Evolutionary conservation across 2,797 vertebrate species (phyloP), one percentile per base, ranked within the genome.

Genomic region (Coregonus suidteri): DNA sequence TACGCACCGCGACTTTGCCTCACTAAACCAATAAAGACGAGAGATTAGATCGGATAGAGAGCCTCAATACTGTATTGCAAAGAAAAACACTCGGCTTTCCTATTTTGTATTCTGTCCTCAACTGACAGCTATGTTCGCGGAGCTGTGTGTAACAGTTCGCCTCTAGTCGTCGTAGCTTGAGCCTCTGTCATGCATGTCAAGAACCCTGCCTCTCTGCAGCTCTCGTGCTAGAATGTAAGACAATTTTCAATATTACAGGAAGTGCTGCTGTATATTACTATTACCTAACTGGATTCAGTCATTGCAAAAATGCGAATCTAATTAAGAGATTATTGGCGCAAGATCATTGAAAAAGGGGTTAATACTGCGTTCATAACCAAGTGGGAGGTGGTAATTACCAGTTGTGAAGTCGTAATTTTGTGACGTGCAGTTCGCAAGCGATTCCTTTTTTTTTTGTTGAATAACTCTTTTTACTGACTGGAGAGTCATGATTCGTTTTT

Each of bases 311-410:
- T 47, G 41, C 9, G 71, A 71, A 82, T 85, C 84, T 83, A 86
- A 89, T 90, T 83, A 89, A 81, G 37, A 75, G 75, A 90, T 86
- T 86, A 85, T 88, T 89, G 92, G 88, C 85, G 86, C 81, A 84
- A 77, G 76, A 84, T 82, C 83, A 84, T 65, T 65, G 87, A 78
- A 47, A 47, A 47, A 1, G 41, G 41, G 41, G 41, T 47, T 47
- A 47, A 47, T 20, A 54, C 31, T 37, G 83, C 89, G 41, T 47
- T 47, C 41, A 47, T 47, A 13, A 13, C 41, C 41, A 47, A 47
- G 9, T 47, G 41, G 41, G 9, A 47, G 9, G 41, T 47, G 41
- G 41, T 47, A 47, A 47, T 47, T 13, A 47, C 9, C 41, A 13
- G 41, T 9, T 47, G 9, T 47, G 41, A 47, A 47, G 41, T 47